Evolutionary conservation across 2,113 vertebrate genomes (phyloP), one percentile per base, ranked within the genome.

Genomic region (Leptodactylus fuscus): DNA sequence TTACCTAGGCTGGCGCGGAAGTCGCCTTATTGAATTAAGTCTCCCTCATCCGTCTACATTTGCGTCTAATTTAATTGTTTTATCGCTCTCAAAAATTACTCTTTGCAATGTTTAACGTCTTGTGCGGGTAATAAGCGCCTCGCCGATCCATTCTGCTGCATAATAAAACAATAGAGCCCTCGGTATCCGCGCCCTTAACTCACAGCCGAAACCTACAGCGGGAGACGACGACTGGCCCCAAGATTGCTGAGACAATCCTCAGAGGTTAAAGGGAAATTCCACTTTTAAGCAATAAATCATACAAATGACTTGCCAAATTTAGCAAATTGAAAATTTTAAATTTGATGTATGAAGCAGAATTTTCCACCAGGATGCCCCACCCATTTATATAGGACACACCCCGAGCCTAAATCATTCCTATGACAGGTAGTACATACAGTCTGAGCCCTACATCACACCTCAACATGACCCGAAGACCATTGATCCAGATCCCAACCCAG

Each of bases 31-130:
- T 75, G 53, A 48, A 74, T 74, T 41, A 83, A 34, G 53, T 76
- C 38, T 58, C 55, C 51, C 36, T 10, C 53, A 48, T 74, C 49
- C 55, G 82, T 74, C 71, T 48, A 62, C 36, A 48, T 83, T 76
- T 24, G 24, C 22, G 49, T 41, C 49, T 44, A 32, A 51, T 82
- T 48, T 51, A 51, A 83, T 83, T 74, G 81, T 55, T 83, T 82
- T 82, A 82, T 71, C 32, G 34, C 15, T 18, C 51, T 44, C 29
- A 34, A 22, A 60, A 83, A 58, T 38, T 4, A 58, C 32, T 38
- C 22, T 8, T 41, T 29, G 18, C 34, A 44, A 24, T 16, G 44
- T 46, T 36, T 74, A 83, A 32, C 53, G 29, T 74, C 75, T 75
- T 73, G 9, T 46, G n/a, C 22, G 22, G 34, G 51, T 34, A 73